Evolutionary conservation across 2,113 vertebrate genomes (phyloP).

Genomic region (Caloenas nicobarica): DNA sequence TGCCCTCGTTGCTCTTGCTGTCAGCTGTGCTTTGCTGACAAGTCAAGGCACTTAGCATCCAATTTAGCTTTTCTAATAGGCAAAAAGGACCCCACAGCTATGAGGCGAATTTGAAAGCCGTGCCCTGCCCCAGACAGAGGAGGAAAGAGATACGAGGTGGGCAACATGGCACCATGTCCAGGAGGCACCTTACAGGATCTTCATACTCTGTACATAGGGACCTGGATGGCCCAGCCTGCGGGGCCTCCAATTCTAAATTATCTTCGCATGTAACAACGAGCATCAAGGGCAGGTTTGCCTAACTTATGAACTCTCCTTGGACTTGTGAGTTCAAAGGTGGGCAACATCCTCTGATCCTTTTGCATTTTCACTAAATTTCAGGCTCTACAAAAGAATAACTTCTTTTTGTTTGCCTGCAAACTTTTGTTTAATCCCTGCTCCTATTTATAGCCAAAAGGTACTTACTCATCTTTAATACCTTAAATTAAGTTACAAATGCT

Average conservation of each 20-base stretch:
- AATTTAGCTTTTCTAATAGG: slow-evolving; percentile 48
- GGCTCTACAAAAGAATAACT: not conserved
- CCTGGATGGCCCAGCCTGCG: not conserved
- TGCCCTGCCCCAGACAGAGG: not conserved
- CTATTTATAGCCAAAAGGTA: not conserved
- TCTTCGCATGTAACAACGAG: not conserved
- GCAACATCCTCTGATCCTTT: not conserved
- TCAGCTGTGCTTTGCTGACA: slow-evolving; percentile 4
- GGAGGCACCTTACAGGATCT: not conserved
- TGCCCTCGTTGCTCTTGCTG: not conserved
- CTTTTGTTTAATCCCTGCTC: not conserved
- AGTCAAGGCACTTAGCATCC: slow-evolving; percentile 8
- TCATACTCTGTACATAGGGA: not conserved
- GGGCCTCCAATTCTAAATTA: not conserved
- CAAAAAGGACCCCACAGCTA: not conserved
- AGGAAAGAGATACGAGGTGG: not conserved
- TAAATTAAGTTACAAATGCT: not conserved
- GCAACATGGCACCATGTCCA: not conserved
- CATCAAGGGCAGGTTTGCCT: not conserved
- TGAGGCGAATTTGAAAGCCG: not conserved
- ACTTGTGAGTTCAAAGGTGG: not conserved
- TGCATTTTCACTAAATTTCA: not conserved
- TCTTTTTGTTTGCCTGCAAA: not conserved
- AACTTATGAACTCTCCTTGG: not conserved
- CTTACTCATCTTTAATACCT: not conserved